Evolutionary conservation across 2,797 vertebrate species (phyloP).

Genomic region (Catamblyrhynchus diadema): DNA sequence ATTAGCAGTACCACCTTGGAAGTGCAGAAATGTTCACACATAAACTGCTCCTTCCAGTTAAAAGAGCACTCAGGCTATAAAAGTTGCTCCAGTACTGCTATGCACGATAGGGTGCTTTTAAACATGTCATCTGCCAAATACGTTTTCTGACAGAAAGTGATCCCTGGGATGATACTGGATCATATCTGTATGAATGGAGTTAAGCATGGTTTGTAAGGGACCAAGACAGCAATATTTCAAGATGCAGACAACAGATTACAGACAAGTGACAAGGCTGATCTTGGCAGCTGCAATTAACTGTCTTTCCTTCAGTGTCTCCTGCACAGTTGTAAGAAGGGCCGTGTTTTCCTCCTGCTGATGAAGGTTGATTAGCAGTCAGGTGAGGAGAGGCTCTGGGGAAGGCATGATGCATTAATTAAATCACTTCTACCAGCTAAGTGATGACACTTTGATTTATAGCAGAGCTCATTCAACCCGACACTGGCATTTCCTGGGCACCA

Average conservation of each 20-base stretch:
- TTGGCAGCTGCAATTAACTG: constrained; percentile 60
- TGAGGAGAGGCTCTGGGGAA: constrained; percentile 71
- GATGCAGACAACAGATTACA: constrained; percentile 44
- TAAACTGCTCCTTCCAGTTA: background rate
- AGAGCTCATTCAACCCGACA: constrained; percentile 71
- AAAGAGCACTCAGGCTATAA: background rate
- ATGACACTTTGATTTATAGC: constrained; percentile 80
- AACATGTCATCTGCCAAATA: constrained; percentile 25
- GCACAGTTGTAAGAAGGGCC: constrained; percentile 7
- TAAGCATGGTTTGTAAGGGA: constrained; percentile 20
- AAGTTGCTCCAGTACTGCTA: background rate
- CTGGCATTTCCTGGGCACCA: constrained; percentile 65
- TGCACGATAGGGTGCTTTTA: background rate
- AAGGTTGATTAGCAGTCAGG: constrained; percentile 79
- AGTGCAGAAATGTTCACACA: background rate
- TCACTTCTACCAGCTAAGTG: constrained; percentile 77
- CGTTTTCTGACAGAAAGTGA: constrained; percentile 31
- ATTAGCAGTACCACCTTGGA: background rate
- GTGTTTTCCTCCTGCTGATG: constrained; percentile 64
- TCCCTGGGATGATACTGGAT: constrained; percentile 58
- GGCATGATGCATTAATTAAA: constrained; percentile 77
- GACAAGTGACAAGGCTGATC: constrained; percentile 63
- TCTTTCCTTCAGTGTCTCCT: constrained; percentile 43
- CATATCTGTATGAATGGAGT: constrained; percentile 55
- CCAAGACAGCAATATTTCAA: background rate